Percentiles rank a stretch among this genome's conserved stretches.
Evolutionary conservation across 2,113 vertebrate genomes (phyloP).

Genomic region (Motacilla tschutschensis): DNA sequence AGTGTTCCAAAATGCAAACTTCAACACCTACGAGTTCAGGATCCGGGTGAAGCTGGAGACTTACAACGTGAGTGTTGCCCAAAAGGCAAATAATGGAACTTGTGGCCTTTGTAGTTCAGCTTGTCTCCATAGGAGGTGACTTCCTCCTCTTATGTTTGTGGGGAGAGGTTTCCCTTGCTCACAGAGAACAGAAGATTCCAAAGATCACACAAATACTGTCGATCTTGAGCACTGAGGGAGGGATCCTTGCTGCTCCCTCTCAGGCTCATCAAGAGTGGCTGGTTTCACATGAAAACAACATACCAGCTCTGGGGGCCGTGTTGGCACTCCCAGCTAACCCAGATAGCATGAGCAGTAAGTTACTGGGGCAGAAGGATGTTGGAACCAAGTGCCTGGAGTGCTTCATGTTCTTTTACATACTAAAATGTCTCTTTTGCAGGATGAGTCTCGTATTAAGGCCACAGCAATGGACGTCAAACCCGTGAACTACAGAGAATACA

Average conservation of each 20-base stretch:
- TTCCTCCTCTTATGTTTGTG: not conserved
- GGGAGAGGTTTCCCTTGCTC: not conserved
- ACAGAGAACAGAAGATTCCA: not conserved
- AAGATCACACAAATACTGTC: not conserved
- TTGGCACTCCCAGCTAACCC: not conserved
- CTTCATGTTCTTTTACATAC: not conserved
- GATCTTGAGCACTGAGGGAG: not conserved
- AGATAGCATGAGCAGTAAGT: not conserved
- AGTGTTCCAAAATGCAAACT: slow-evolving; percentile 91
- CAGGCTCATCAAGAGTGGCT: not conserved
- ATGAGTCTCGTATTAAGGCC: slow-evolving; percentile 94
- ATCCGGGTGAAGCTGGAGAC: slow-evolving; percentile 93
- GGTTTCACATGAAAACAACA: not conserved
- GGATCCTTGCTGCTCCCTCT: not conserved
- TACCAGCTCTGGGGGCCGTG: not conserved
- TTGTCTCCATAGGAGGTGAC: not conserved
- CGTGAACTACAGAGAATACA: slow-evolving; percentile 89
- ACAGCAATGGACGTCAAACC: slow-evolving; percentile 89
- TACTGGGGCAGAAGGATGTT: not conserved
- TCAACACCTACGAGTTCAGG: slow-evolving; percentile 86
- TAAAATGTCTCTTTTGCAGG: slow-evolving; percentile 69
- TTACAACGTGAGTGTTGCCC: slow-evolving; percentile 87
- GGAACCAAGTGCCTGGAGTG: not conserved
- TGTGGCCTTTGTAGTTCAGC: not conserved
- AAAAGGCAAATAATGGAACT: not conserved